Evolutionary conservation across 2,888 invertebrate species (phyloP), one percentile per base, ranked within the genome.

Genomic region (Tipula vernalis): DNA sequence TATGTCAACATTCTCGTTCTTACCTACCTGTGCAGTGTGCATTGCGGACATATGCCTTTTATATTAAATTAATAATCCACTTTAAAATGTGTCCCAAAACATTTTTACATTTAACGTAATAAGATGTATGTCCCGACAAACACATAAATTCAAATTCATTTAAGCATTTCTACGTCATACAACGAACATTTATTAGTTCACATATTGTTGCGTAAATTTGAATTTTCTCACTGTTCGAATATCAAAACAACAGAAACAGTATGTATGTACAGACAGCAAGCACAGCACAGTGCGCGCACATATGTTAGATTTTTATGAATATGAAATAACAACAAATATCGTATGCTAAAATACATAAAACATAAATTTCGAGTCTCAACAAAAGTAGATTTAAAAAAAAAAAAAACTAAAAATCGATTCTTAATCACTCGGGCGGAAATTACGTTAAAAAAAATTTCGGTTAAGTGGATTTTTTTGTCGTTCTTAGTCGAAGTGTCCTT

Each of bases 401-500:
- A 51, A 10, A 12, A n/a, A n/a, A n/a, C n/a, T n/a, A 28, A 28
- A 28, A 28, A 28, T 71, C 28, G 8, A n/a, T 28, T 28, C 28
- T 71, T 71, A 71, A 71, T 71, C 71, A 71, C 71, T 71, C 71
- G 71, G 71, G 71, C 71, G 71, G 71, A 71, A 71, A 71, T 71
- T 71, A 71, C 71, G 71, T 71, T 57, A 57, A 57, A 5, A 28
- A 57, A 57, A 5, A 28, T 28, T 12, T 71, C 10, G 71, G 71
- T 71, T 71, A 71, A 71, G 71, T 71, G 71, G 71, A 71, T 71
- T 71, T 71, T 57, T 71, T 71, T 71, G 71, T 71, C 71, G 71
- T 71, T 71, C 71, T 3, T 3, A 18, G 28, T 71, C 18, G 18
- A 28, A 28, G 10, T 71, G 71, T 71, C 71, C 71, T 71, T 71